Conservation (phyloP, 2,113 vertebrate species). For the Scophthalmus maximus region DNA sequence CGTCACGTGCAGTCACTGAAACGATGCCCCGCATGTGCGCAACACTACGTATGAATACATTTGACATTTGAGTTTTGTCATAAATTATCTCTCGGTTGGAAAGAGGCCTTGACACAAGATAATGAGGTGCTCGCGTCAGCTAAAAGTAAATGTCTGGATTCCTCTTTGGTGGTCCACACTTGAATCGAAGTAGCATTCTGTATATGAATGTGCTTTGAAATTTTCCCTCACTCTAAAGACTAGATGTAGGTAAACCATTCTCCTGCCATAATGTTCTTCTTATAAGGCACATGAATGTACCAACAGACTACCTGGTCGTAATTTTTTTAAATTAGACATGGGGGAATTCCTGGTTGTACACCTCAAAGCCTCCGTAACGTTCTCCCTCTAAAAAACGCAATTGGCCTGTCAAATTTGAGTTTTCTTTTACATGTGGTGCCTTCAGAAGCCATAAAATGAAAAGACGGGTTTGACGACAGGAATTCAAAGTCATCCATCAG, state of each 20-base stretch:
- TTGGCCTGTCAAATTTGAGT: slow-evolving; percentile 12
- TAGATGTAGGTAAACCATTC: slow-evolving; percentile 19
- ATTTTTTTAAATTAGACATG: slow-evolving; percentile 44
- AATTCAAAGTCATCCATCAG: slow-evolving; percentile 40
- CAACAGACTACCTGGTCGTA: slow-evolving; percentile 12
- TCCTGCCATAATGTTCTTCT: slow-evolving; percentile 6
- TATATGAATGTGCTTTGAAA: slow-evolving; percentile 6
- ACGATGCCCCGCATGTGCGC: slow-evolving; percentile 31
- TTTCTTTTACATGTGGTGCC: slow-evolving; percentile 53
- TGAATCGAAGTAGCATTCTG: not conserved
- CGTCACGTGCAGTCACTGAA: slow-evolving; percentile 38
- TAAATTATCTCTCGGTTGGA: slow-evolving; percentile 9
- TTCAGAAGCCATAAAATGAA: slow-evolving; percentile 43
- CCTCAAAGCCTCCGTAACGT: slow-evolving; percentile 58
- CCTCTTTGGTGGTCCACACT: slow-evolving; percentile 36
- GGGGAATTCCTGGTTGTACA: slow-evolving; percentile 70
- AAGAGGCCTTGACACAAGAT: slow-evolving; percentile 8
- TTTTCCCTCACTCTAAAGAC: not conserved
- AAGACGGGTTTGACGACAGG: slow-evolving; percentile 42
- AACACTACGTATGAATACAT: slow-evolving; percentile 6
- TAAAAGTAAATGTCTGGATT: not conserved
- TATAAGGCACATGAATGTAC: slow-evolving; percentile 8
- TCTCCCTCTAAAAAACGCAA: slow-evolving; percentile 27
- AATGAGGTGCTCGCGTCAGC: slow-evolving; percentile 9
- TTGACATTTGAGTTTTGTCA: slow-evolving; percentile 36